phyloP scores from a whole-genome alignment of 2,888 invertebrate genomes.

The Gandaritis pyraliata region DNA sequence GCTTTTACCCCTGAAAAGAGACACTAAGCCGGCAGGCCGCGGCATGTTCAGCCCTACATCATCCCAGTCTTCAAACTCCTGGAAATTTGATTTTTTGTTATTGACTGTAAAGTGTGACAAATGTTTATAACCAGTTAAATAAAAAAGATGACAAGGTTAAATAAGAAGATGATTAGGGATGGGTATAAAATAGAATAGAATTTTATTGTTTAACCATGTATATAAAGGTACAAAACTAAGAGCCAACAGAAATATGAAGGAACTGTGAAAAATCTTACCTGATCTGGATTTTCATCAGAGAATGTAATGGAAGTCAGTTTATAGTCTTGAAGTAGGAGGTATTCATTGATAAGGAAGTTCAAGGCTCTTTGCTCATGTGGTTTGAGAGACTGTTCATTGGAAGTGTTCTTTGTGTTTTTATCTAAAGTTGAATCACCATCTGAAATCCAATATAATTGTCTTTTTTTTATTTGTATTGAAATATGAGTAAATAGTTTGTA shows the following conservation, averaged over 20 bases:
- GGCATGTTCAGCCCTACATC: constrained; percentile 95
- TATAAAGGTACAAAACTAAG: no score
- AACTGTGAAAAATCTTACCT: constrained; percentile 75
- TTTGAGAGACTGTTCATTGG: constrained; percentile 83
- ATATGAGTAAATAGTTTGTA: no score
- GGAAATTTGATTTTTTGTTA: constrained; percentile 30
- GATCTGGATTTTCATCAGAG: constrained; percentile 95
- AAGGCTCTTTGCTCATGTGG: constrained; percentile 93
- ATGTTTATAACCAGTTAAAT: no score
- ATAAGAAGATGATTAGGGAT: no score
- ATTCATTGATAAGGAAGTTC: constrained; percentile 95
- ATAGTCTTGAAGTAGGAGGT: constrained; percentile 90
- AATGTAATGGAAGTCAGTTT: constrained; percentile 95
- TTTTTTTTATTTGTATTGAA: no score
- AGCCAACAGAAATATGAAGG: no score
- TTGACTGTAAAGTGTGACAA: no score
- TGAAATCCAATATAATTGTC: constrained; percentile 47
- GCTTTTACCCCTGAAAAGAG: constrained; percentile 86
- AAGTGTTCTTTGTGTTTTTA: constrained; percentile 64
- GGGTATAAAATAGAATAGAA: no score
- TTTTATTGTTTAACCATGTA: no score
- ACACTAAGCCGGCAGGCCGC: constrained; percentile 89
- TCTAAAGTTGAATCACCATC: constrained; percentile 76
- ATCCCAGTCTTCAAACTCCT: constrained; percentile 97
- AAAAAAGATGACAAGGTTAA: no score